These are phyloP conservation scores for Lottia scabra DNA, from an alignment of 2,888 invertebrate genomes.

Conservation along the genomic window DNA sequence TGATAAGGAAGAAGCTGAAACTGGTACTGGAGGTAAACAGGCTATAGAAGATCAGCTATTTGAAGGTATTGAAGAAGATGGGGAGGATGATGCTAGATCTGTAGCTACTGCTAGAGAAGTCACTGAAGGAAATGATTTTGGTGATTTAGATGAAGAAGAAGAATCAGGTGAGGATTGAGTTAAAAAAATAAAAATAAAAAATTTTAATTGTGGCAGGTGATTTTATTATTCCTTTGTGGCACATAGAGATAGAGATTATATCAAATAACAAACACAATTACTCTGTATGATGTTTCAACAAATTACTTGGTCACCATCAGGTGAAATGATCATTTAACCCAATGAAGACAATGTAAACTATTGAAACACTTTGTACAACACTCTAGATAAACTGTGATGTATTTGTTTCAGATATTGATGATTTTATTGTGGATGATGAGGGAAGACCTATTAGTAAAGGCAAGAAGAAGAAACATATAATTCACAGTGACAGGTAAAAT, in stretches of 20 bases:
- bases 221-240: no score
- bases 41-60: conserved; percentile 67
- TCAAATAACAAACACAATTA: no score
- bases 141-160: conserved; percentile 81
- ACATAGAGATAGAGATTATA: no score
- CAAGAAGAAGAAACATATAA: conserved; percentile 65
- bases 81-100: conserved; percentile 42
- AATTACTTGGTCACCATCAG: no score
- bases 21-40: conserved; percentile 57
- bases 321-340: no score
- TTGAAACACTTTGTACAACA: no score
- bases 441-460: conserved; percentile 62
- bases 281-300: no score
- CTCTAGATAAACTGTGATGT: no score
- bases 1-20: conserved; percentile 56
- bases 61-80: conserved; percentile 58
- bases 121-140: conserved; percentile 77
- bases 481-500: conserved; percentile 64
- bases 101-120: conserved; percentile 39
- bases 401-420: conserved; percentile 78
- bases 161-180: conserved; percentile 38
- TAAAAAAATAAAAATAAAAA: no score
- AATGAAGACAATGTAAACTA: no score
- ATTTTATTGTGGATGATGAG: conserved; percentile 98
- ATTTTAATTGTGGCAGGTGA: no score